Evolutionary conservation across 2,888 invertebrate species (phyloP).

Genomic region (Ormyrus pomaceus): DNA sequence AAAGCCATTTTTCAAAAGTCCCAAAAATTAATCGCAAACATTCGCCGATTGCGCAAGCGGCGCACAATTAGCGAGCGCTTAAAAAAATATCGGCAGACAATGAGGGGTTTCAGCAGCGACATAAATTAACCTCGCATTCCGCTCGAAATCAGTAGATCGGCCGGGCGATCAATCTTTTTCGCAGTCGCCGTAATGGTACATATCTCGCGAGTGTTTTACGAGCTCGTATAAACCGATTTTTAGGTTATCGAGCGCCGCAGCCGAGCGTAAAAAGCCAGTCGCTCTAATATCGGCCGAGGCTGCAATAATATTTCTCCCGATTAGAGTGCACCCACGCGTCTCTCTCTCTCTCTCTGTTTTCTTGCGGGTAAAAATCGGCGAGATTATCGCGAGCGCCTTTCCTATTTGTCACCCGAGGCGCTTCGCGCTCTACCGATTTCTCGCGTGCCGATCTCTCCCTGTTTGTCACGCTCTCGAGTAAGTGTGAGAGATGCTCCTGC

Average conservation of each 20-base stretch:
- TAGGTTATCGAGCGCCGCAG: constrained; percentile 21
- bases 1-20: too few relatives aligned
- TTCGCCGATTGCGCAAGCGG: too few relatives aligned
- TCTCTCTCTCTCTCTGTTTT: too few relatives aligned
- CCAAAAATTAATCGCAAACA: too few relatives aligned
- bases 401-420: constrained; percentile 51
- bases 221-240: constrained; percentile 38
- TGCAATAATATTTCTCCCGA: constrained; percentile 49
- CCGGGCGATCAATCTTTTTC: constrained; percentile 47
- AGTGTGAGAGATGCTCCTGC: neutral
- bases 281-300: constrained; percentile 41
- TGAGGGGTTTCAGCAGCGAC: too few relatives aligned
- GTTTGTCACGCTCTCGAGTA: neutral
- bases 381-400: neutral
- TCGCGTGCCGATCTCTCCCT: constrained; percentile 39
- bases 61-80: too few relatives aligned
- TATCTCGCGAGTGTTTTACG: constrained; percentile 37
- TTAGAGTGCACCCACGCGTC: constrained; percentile 36
- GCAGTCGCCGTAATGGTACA: constrained; percentile 28
- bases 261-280: constrained; percentile 34
- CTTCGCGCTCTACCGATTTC: neutral
- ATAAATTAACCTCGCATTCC: neutral
- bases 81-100: too few relatives aligned
- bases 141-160: constrained; percentile 30
- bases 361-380: neutral